Evolutionary conservation across 2,888 invertebrate species (phyloP).

Genomic region (Himalopsyche japonica): DNA sequence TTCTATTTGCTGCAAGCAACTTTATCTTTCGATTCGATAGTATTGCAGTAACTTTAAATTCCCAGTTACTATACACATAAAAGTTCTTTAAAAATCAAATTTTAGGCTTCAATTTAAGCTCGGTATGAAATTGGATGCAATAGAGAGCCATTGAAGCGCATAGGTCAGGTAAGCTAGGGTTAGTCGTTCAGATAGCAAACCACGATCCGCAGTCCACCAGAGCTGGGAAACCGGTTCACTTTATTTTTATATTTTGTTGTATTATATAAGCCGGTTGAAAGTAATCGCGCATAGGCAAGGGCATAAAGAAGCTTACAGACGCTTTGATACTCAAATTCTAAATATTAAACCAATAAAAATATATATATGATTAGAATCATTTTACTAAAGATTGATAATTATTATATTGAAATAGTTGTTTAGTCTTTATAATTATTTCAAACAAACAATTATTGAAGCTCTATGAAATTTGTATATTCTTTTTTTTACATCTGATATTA

Average conservation of each 20-base stretch:
- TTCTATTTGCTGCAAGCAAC: too few species aligned
- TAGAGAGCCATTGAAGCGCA: conserved; percentile 16
- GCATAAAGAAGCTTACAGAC: neutral
- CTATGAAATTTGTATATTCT: too few species aligned
- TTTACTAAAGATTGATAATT: too few species aligned
- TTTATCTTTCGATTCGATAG: neutral
- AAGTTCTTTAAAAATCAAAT: neutral
- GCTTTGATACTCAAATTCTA: neutral
- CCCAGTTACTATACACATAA: neutral
- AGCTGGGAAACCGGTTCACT: neutral
- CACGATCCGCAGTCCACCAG: neutral
- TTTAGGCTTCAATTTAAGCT: conserved; percentile 12
- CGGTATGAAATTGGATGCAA: conserved; percentile 26
- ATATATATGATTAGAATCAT: too few species aligned
- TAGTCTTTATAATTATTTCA: too few species aligned
- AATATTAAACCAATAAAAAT: too few species aligned
- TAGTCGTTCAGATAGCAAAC: neutral
- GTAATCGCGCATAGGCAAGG: neutral
- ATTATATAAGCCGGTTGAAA: neutral
- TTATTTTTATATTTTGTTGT: neutral
- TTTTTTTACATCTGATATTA: too few species aligned
- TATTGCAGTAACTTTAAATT: neutral
- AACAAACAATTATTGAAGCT: too few species aligned
- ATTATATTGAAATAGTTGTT: too few species aligned
- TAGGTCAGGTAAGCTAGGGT: neutral